Evolutionary conservation across 2,888 invertebrate species (phyloP), one percentile per base, ranked within the genome.

Genomic region (Eurytoma californica): DNA sequence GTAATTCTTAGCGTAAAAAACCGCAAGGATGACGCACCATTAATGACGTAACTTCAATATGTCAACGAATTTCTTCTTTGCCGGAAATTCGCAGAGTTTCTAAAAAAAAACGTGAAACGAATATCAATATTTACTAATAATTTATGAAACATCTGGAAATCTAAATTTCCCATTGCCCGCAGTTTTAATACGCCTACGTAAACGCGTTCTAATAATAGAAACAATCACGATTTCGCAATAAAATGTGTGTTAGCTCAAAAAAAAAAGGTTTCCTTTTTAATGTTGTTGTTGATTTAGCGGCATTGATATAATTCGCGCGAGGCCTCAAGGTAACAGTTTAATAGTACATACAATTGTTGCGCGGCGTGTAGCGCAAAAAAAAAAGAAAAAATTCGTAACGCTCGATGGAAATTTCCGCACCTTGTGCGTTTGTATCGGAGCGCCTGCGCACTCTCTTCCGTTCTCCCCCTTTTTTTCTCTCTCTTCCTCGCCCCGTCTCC

Each of bases 321-420:
- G 53, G 39, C n/a, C 18, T 28, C 16, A 67, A 53, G 30, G 16
- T n/a, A 28, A 16, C 30, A 18, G 20, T 72, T 60, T 30, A 66
- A 47, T 28, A 55, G 30, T n/a, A n/a, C 3, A 3, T 28, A n/a
- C 2, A 57, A 13, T 39, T 39, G 39, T 39, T 39, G 39, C 39
- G 39, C 4, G 20, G 16, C 28, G 39, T 39, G 9, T 47, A 5
- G 61, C n/a, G 69, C 77, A 72, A 80, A 82, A 39, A 39, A 39
- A 24, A 7, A 39, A 39, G 7, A 39, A 39, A 39, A 82, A 81
- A 82, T 80, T 80, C 76, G 49, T 60, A 53, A 60, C 72, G 74
- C 83, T 83, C 84, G 83, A 85, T 85, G 85, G 85, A 85, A 85
- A 85, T 85, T 85, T 85, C 84, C 85, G 82, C 77, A 73, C 66